Percentiles rank a stretch among this genome's conserved stretches.
Evolutionary conservation across 2,888 invertebrate species (phyloP).

Genomic region (Acanthacorydalis orientalis): DNA sequence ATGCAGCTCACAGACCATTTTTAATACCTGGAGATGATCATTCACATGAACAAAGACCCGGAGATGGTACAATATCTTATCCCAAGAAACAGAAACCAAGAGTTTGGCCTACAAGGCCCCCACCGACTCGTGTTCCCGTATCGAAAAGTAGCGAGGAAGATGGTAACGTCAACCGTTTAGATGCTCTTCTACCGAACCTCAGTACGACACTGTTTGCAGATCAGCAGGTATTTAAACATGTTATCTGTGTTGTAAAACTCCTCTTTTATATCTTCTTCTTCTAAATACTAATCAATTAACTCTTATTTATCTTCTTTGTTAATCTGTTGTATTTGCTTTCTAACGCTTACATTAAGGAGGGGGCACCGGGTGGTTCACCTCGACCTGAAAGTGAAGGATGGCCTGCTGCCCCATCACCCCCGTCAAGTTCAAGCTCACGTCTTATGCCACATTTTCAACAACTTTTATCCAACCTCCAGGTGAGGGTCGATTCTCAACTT

Average conservation of each 20-base stretch:
- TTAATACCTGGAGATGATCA: conserved; percentile 36
- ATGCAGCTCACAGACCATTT: conserved; percentile 31
- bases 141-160: conserved; percentile 2
- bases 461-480: conserved; percentile 53
- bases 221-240: conserved; percentile 1
- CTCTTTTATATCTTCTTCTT: not conserved
- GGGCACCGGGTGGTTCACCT: not conserved
- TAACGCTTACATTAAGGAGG: not conserved
- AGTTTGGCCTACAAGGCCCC: conserved; percentile 19
- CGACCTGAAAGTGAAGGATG: conserved; percentile 19
- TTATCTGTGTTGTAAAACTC: not conserved
- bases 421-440: conserved; percentile 33
- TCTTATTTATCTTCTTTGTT: not conserved
- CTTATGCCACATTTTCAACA: conserved; percentile 51
- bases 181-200: conserved; percentile 4
- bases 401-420: conserved; percentile 23
- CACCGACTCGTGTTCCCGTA: conserved; percentile 8
- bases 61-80: conserved; percentile 19
- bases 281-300: not conserved
- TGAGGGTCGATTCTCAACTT: conserved; percentile 26
- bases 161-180: conserved; percentile 4
- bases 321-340: too few relatives aligned
- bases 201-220: conserved; percentile 3
- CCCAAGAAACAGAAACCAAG: conserved; percentile 17
- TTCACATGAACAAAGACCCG: conserved; percentile 46